A percentile compares a stretch with the other conserved stretches of the same genome.
Evolutionary conservation across 2,888 invertebrate species (phyloP).

Genomic region (Tipula lateralis): DNA sequence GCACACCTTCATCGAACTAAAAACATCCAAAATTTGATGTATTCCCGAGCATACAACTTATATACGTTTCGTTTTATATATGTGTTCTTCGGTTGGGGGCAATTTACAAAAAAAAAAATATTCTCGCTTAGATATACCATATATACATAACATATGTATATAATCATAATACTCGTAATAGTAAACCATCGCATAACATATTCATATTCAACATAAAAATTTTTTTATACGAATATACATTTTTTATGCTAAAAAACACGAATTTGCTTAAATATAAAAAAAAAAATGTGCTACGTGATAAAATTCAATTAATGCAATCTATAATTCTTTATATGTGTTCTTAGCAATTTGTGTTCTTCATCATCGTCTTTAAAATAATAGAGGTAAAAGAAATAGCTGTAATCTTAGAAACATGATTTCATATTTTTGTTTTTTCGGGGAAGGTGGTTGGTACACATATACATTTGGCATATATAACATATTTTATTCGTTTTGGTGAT

Average conservation of each 20-base stretch:
- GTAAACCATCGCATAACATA: constrained; percentile 1
- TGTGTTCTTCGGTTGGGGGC: not conserved
- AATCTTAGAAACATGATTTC: not conserved
- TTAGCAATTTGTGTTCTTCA: not conserved
- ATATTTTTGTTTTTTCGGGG: not conserved
- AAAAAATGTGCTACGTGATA: not conserved
- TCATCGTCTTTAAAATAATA: constrained; percentile 19
- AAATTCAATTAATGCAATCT: constrained; percentile 19
- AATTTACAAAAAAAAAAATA: not conserved
- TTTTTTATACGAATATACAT: not conserved
- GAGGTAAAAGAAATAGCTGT: not conserved
- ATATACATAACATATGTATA: not conserved
- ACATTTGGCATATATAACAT: not conserved
- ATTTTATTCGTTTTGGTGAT: not conserved
- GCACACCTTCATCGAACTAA: not conserved
- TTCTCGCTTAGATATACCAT: not conserved
- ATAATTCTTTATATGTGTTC: constrained; percentile 2
- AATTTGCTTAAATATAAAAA: not conserved
- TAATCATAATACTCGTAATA: constrained; percentile 13
- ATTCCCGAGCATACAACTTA: not conserved
- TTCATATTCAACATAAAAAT: not conserved
- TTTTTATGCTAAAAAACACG: not conserved
- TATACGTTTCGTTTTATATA: not conserved
- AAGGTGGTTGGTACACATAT: not conserved
- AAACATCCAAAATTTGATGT: not conserved